A percentile compares a stretch with the other conserved stretches of the same genome.
These are phyloP conservation scores for Chymomyza fuscimana DNA, from an alignment of 2,888 invertebrate genomes.

Conservation along the genomic window DNA sequence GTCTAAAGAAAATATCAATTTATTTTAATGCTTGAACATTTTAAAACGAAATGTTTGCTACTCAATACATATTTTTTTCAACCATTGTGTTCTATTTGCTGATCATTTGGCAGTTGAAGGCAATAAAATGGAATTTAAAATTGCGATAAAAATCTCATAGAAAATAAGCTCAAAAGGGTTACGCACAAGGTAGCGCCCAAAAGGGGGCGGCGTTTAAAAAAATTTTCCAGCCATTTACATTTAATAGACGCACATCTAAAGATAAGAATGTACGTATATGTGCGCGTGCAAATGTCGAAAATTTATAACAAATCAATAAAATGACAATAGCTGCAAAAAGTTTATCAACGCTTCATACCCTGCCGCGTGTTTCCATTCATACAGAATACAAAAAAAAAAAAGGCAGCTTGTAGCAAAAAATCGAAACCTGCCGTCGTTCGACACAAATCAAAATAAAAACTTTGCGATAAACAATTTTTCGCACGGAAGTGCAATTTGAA, in stretches of 20 bases:
- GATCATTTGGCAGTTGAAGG: slow-evolving; percentile 45
- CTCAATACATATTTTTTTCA: no score
- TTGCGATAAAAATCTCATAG: slow-evolving; percentile 64
- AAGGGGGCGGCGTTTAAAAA: slow-evolving; percentile 45
- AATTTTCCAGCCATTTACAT: slow-evolving; percentile 69
- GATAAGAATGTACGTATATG: slow-evolving; percentile 46
- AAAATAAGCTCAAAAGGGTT: slow-evolving; percentile 64
- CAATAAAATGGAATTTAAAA: slow-evolving; percentile 71
- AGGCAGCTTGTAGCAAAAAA: background rate
- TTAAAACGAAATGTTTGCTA: slow-evolving; percentile 16
- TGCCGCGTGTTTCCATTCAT: slow-evolving; percentile 34
- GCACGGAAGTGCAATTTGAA: slow-evolving; percentile 73
- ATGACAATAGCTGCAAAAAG: slow-evolving; percentile 70
- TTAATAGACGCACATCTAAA: slow-evolving; percentile 61
- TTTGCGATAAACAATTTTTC: slow-evolving; percentile 73
- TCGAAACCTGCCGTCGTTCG: slow-evolving; percentile 3
- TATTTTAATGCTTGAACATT: slow-evolving; percentile 59
- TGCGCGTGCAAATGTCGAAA: slow-evolving; percentile 47
- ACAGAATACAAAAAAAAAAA: slow-evolving; percentile 1
- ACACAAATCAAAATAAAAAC: slow-evolving; percentile 46
- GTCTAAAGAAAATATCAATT: slow-evolving; percentile 52
- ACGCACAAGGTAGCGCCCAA: slow-evolving; percentile 4
- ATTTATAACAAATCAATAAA: slow-evolving; percentile 72
- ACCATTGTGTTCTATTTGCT: slow-evolving; percentile 25
- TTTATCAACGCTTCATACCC: slow-evolving; percentile 49